Evolutionary conservation across 2,888 invertebrate genomes (phyloP), one percentile per base, ranked within the genome.

Genomic region (Oxycera nigricornis): DNA sequence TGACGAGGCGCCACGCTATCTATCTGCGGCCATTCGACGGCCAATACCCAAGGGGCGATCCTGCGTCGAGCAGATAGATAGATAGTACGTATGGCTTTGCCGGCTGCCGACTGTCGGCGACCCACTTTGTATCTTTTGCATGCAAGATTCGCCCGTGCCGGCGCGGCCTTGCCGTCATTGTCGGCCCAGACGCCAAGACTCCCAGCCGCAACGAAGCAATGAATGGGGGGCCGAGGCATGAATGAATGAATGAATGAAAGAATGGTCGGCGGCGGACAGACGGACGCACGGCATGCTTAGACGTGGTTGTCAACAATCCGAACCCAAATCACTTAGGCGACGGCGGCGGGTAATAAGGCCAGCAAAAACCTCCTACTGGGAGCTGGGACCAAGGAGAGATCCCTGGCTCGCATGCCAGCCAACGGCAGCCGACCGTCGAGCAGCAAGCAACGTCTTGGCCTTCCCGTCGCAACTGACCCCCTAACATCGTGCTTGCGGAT

Each of bases 291-390:
- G 65, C 41, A 39, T 41, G 65, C 65, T 41, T 41, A 65, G 65
- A 65, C 65, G 65, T 65, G 39, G 65, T 65, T 41, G 39, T 41
- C 65, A 20, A 39, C 65, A 65, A 65, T 39, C 65, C 35, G 24
- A 65, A 24, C 65, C 65, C 65, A 65, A 65, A 65, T 65, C 65
- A 65, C 65, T 65, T 65, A 41, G 39, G 24, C 22, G 24, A 20
- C 17, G 65, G 39, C 11, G 30, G 22, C 35, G 9, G 41, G 24
- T 65, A 11, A 65, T 41, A 65, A 65, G 26, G 35, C 65, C n/a
- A 20, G 39, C 65, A 65, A 24, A 65, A 65, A 65, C 22, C 30
- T 35, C 61, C 20, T 35, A 61, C 31, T 31, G 41, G 20, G 30
- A n/a, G 41, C 14, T 39, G 65, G 39, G 41, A 59, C 59, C 28